Evolutionary conservation across 2,797 vertebrate genomes (phyloP), one percentile per base, ranked within the genome.

Genomic region (Molossus alvarezi): DNA sequence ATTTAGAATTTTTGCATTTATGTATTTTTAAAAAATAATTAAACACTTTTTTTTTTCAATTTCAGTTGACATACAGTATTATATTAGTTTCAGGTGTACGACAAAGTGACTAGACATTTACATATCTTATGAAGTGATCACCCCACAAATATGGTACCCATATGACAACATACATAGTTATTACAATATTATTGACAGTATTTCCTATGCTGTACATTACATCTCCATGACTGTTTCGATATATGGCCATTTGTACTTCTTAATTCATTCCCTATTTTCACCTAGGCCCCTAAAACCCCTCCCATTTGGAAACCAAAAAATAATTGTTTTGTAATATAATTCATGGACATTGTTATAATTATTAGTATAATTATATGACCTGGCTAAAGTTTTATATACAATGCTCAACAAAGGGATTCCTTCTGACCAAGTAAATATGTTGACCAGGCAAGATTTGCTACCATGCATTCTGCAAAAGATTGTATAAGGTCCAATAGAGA

Each of bases 271-370:
- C 20, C 75, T 33, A 21, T 77, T 77, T 77, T 37, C 53, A 37
- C n/a, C n/a, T 6, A 12, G 51, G n/a, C 29, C 20, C 18, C 10
- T 6, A 45, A 77, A 77, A 9, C 11, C 33, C 17, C n/a, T 77
- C 53, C 75, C n/a, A 23, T 55, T 10, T 57, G 29, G 18, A 53
- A 77, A 33, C 10, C 29, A 55, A 77, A 76, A 93, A 77, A 86
- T 87, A 82, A 4, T n/a, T 77, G 5, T 90, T 77, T 53, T 11
- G 94, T 45, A 69, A 79, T 67, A 5, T 62, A 85, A 89, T 79
- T 86, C 53, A 37, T 20, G 25, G 6, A 33, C 12, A 69, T 12
- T 45, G 15, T 82, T 75, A 75, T 76, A 73, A 71, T 69, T 41
- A 75, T 79, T 65, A 71, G 6, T 15, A 27, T 64, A 67, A 95